Evolutionary conservation across 2,113 vertebrate genomes (phyloP), one percentile per base, ranked within the genome.

Genomic region (Ageneiosus marmoratus): DNA sequence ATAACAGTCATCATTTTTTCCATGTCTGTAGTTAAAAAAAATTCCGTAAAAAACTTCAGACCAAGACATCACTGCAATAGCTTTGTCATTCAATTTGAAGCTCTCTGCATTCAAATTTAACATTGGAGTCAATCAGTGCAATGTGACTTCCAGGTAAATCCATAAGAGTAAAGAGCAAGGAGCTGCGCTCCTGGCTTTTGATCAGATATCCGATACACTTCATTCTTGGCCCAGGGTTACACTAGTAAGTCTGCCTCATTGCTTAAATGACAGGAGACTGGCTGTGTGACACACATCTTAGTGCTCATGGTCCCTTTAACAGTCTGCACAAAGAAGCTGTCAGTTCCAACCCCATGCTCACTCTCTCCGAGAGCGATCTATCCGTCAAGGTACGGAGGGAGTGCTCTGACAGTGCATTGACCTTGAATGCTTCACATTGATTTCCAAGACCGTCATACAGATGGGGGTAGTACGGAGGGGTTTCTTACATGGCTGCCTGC

Each of bases 331-430:
- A 86, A 91, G 92, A 87, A 89, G 91, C 94, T 95, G 96, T 97
- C 96, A 95, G 91, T 93, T 94, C 94, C 93, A 41, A 94, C 94
- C 92, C 95, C 91, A 89, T 93, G 92, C 95, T 96, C 92, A 92
- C 92, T 95, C 93, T 89, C 93, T 83, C 56, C 32, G 91, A 93
- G 92, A 92, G 94, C 92, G 92, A 95, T 95, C 95, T 95, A 97
- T 98, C 97, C 92, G 95, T 98, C 96, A 98, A 95, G 88, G 93
- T 95, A 95, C 96, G 97, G 96, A 95, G 97, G 97, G 95, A 97
- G 97, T 96, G 96, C 96, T 95, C 96, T 24, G 77, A 96, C 96
- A 97, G 95, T 97, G 97, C 97, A 97, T 97, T 99, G 97, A 99
- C 97, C 97, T 99, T 99, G 97, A 98, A 96, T 96, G 95, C 80